phyloP scores from a whole-genome alignment of 2,113 vertebrate genomes.

The Phycodurus eques region DNA sequence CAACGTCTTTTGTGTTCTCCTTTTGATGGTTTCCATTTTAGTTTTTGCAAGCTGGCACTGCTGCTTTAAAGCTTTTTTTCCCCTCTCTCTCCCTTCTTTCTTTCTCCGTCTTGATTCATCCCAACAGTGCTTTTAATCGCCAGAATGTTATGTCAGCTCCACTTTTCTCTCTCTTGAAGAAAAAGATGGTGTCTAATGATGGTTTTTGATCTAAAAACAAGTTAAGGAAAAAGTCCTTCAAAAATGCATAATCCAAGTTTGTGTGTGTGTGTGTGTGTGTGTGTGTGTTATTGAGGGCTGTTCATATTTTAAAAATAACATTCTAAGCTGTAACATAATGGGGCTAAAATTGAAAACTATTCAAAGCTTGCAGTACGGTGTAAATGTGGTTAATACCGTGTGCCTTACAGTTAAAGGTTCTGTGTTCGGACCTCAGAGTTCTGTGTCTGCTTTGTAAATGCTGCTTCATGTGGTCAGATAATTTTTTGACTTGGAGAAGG shows the following conservation, averaged over 20 bases:
- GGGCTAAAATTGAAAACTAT: background rate
- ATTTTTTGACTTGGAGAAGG: no score
- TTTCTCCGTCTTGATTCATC: slow-evolving; percentile 1
- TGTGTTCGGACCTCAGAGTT: background rate
- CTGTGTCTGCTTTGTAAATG: background rate
- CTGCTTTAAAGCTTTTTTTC: background rate
- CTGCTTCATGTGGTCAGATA: background rate
- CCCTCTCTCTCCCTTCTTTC: background rate
- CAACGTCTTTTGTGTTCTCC: background rate
- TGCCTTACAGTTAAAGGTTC: background rate
- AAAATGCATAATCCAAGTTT: background rate
- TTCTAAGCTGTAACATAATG: background rate
- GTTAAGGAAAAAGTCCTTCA: background rate
- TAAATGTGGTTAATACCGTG: background rate
- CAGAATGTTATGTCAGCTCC: slow-evolving; percentile 7
- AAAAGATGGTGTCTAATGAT: background rate
- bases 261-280: background rate
- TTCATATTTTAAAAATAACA: background rate
- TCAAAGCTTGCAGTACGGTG: background rate
- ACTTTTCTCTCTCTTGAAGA: background rate
- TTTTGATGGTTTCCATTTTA: slow-evolving; percentile 1
- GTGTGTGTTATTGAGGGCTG: background rate
- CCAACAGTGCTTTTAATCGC: background rate
- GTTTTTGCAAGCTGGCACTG: slow-evolving; percentile 2
- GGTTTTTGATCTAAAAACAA: background rate